Conservation (phyloP, 2,888 invertebrate species). For the Andrena fulva region DNA sequence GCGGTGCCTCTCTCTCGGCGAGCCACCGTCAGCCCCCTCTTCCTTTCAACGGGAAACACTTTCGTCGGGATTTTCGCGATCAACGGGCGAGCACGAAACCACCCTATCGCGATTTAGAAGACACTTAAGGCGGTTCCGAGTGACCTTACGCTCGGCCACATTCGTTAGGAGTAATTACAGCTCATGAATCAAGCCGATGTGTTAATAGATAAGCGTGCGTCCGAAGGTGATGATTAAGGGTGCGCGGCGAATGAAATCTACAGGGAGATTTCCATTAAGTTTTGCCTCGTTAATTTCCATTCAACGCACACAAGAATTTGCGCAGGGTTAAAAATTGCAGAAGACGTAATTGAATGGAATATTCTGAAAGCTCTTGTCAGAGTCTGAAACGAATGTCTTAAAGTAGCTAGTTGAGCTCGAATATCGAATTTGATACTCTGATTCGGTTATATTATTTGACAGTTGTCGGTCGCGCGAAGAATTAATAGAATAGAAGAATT, state of each 20-base stretch:
- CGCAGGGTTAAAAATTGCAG: conserved; percentile 12
- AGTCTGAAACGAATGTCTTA: background rate
- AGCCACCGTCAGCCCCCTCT: background rate
- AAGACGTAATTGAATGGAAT: conserved; percentile 51
- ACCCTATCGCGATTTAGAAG: conserved; percentile 14
- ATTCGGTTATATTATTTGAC: background rate
- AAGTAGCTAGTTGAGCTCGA: conserved; percentile 14
- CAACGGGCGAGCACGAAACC: background rate
- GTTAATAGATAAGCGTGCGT: conserved; percentile 44
- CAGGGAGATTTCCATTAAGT: conserved; percentile 37
- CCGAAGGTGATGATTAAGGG: conserved; percentile 44
- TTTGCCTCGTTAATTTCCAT: conserved; percentile 53
- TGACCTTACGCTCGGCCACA: conserved; percentile 11
- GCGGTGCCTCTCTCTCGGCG: background rate
- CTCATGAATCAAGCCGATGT: conserved; percentile 43
- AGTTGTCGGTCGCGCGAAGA: background rate
- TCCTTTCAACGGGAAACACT: conserved; percentile 5
- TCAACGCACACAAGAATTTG: conserved; percentile 21
- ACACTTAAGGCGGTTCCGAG: background rate
- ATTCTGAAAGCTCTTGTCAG: conserved; percentile 12
- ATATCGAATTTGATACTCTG: background rate
- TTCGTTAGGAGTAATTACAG: conserved; percentile 51
- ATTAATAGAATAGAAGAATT: too few relatives aligned
- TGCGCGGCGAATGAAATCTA: conserved; percentile 32
- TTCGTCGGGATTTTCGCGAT: background rate